phyloP scores from a whole-genome alignment of 2,113 vertebrate species.

The Epinephelus cyanopodus region DNA sequence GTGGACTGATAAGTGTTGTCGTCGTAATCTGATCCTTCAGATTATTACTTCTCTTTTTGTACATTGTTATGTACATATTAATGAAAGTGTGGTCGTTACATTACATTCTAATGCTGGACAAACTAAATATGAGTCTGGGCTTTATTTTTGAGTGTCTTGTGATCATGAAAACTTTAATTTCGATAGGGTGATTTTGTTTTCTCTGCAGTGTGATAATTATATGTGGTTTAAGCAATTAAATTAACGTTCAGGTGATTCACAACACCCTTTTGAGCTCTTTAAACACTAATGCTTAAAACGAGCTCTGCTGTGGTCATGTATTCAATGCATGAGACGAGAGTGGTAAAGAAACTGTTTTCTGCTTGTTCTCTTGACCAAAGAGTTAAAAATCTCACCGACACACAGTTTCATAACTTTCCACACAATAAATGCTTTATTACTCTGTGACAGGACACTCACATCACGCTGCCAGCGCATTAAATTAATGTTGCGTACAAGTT shows the following conservation, averaged over 20 bases:
- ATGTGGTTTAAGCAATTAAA: background rate
- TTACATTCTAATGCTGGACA: constrained; percentile 4
- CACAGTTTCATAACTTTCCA: constrained; percentile 1
- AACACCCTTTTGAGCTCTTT: too few species aligned
- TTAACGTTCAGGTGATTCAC: too few species aligned
- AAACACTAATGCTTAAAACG: too few species aligned
- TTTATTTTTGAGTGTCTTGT: background rate
- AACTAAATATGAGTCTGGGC: background rate
- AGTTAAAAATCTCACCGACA: background rate
- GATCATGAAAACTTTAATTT: background rate
- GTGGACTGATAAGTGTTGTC: background rate
- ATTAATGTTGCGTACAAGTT: constrained; percentile 7
- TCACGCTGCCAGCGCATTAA: constrained; percentile 24
- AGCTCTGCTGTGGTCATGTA: too few species aligned
- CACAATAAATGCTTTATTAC: constrained; percentile 73
- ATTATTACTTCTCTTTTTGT: background rate
- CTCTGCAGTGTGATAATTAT: background rate
- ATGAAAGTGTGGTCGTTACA: constrained; percentile 11
- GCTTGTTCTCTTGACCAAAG: background rate
- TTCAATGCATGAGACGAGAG: background rate
- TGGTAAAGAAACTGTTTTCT: background rate
- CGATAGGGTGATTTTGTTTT: background rate
- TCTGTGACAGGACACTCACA: constrained; percentile 45
- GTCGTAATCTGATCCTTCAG: background rate
- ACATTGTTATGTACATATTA: constrained; percentile 41